Percentiles rank a stretch among this genome's conserved stretches.
phyloP scores from a whole-genome alignment of 2,113 vertebrate species.

The Conger conger region DNA sequence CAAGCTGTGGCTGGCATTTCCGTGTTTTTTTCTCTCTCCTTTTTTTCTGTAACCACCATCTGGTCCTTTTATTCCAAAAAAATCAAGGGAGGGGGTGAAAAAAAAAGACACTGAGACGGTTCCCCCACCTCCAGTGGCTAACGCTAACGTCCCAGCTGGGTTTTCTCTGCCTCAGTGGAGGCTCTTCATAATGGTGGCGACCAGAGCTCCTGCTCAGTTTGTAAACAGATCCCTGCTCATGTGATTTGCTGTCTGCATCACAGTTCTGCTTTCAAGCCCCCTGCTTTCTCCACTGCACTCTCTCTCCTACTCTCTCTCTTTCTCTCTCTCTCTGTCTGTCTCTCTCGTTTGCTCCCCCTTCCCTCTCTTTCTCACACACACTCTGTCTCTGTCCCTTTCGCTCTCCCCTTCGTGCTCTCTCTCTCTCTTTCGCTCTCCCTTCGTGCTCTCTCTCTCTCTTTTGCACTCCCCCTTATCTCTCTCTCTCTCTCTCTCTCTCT shows the following conservation, averaged over 20 bases:
- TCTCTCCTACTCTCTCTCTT: constrained; percentile 8
- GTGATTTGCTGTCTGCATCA: constrained; percentile 79
- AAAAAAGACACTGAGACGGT: constrained; percentile 14
- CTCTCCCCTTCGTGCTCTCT: no score
- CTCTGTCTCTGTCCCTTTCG: no score
- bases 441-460: constrained; percentile 8
- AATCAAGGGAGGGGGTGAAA: constrained; percentile 12
- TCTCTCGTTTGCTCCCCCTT: constrained; percentile 24
- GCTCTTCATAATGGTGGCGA: constrained; percentile 25
- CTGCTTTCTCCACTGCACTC: constrained; percentile 38
- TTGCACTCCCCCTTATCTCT: neutral
- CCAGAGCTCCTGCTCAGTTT: constrained; percentile 63
- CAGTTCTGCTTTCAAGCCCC: constrained; percentile 65
- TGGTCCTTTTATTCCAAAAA: constrained; percentile 35
- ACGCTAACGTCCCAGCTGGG: neutral
- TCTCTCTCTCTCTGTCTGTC: neutral
- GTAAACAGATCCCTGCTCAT: constrained; percentile 81
- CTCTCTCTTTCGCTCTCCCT: neutral
- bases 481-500: constrained; percentile 26
- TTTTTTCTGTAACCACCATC: constrained; percentile 46
- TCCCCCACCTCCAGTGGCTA: constrained; percentile 1
- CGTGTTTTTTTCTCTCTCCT: constrained; percentile 51
- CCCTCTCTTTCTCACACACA: neutral
- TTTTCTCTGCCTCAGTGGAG: constrained; percentile 14
- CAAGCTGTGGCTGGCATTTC: constrained; percentile 48